Percentiles rank a stretch among this genome's conserved stretches.
phyloP scores from a whole-genome alignment of 2,113 vertebrate genomes.

The Furnarius figulus region DNA sequence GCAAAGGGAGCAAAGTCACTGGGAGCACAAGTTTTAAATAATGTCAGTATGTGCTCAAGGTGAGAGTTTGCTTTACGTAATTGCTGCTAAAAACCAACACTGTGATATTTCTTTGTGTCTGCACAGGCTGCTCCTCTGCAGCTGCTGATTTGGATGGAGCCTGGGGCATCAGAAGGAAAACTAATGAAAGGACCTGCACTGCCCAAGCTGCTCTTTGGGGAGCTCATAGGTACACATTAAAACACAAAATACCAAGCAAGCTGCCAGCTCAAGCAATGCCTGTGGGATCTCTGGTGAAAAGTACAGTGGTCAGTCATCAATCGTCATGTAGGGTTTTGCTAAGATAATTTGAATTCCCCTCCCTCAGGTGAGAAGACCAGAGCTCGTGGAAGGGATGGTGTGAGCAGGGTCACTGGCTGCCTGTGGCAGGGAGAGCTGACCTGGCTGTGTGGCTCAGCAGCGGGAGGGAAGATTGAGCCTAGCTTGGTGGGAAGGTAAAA shows the following conservation, averaged over 20 bases:
- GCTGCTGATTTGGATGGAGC: background rate
- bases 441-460: background rate
- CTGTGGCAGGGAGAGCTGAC: background rate
- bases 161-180: background rate
- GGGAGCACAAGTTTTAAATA: background rate
- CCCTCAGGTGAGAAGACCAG: background rate
- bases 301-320: background rate
- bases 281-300: background rate
- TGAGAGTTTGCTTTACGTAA: background rate
- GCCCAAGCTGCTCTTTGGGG: background rate
- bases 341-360: background rate
- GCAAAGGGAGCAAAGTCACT: background rate
- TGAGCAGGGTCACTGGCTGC: background rate
- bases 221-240: background rate
- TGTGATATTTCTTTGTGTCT: background rate
- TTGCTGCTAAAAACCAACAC: background rate
- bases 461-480: background rate
- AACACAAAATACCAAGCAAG: background rate
- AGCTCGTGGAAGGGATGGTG: accelerated
- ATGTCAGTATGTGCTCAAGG: background rate
- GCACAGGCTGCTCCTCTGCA: background rate
- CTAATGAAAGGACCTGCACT: background rate
- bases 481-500: background rate
- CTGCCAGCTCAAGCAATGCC: background rate
- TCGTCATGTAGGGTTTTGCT: background rate